These are phyloP conservation scores for Potamarius usumacintae DNA, from an alignment of 2,113 vertebrate species.

Conservation along the genomic window DNA sequence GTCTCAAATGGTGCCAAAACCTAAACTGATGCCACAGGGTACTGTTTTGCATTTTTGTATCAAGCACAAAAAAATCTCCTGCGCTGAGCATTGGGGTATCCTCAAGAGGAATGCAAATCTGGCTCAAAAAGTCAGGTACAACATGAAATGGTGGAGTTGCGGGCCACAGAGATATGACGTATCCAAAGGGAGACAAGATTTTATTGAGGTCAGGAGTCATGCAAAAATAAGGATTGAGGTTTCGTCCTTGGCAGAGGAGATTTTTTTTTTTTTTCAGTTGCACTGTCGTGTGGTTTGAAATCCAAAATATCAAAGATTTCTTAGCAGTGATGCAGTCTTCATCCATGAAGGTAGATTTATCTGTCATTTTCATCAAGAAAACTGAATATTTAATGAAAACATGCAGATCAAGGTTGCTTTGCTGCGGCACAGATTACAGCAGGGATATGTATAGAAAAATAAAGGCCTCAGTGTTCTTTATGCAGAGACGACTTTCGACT, in stretches of 20 bases:
- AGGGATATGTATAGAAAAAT: neutral
- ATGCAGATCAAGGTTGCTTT: neutral
- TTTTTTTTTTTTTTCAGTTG: neutral
- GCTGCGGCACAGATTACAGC: neutral
- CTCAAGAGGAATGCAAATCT: constrained; percentile 19
- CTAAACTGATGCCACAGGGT: neutral
- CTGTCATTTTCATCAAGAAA: neutral
- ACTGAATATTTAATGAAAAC: neutral
- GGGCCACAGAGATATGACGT: neutral
- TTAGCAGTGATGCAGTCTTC: neutral
- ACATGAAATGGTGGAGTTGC: neutral
- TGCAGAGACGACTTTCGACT: neutral
- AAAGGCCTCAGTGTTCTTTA: neutral
- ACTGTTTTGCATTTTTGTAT: constrained; percentile 7
- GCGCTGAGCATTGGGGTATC: neutral
- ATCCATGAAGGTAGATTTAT: neutral
- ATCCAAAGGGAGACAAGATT: neutral
- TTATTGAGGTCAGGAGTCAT: constrained; percentile 22
- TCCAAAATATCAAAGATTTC: neutral
- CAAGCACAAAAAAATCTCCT: neutral
- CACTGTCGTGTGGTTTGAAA: neutral
- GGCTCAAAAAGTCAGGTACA: neutral
- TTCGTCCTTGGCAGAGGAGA: constrained; percentile 5
- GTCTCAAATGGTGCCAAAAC: neutral
- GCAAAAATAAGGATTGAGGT: constrained; percentile 6